Percentiles rank a stretch among this genome's conserved stretches.
Evolutionary conservation across 2,797 vertebrate genomes (phyloP).

Genomic region (Gymnothorax reevesii): DNA sequence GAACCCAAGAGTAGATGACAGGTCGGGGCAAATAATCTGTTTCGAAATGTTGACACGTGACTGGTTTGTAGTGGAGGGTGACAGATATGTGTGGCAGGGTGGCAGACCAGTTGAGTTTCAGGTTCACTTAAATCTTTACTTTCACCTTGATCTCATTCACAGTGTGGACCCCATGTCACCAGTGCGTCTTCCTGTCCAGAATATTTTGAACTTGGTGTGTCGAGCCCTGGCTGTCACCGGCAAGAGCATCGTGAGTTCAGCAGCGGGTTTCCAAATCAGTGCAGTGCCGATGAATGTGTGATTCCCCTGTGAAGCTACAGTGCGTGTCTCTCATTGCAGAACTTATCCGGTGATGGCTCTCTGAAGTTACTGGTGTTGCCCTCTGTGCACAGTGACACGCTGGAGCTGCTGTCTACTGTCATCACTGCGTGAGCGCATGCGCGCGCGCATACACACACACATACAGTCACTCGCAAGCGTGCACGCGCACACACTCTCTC

Average conservation of each 20-base stretch:
- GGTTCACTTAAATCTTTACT: too few relatives aligned
- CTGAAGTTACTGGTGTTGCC: constrained; percentile 81
- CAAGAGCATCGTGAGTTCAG: constrained; percentile 79
- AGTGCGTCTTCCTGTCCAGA: constrained; percentile 80
- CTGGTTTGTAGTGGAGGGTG: too few relatives aligned
- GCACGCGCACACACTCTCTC: too few relatives aligned
- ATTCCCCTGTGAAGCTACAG: background rate
- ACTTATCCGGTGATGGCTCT: constrained; percentile 80
- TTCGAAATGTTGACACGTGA: too few relatives aligned
- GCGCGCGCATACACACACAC: background rate
- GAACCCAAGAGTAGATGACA: too few relatives aligned
- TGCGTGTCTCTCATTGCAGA: constrained; percentile 60
- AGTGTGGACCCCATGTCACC: constrained; percentile 82
- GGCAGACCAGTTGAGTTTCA: too few relatives aligned
- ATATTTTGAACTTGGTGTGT: constrained; percentile 82
- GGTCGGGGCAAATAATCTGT: too few relatives aligned
- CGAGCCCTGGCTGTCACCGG: constrained; percentile 76
- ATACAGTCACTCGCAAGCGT: too few relatives aligned
- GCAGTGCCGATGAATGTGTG: background rate
- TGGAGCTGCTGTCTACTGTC: constrained; percentile 81
- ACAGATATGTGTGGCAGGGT: too few relatives aligned
- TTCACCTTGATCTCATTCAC: constrained; percentile 25
- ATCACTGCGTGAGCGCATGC: constrained; percentile 71
- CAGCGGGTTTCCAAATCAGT: too few relatives aligned
- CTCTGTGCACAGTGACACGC: constrained; percentile 73